Evolutionary conservation across 2,888 invertebrate species (phyloP).

Genomic region (Stenoptilia bipunctidactyla): DNA sequence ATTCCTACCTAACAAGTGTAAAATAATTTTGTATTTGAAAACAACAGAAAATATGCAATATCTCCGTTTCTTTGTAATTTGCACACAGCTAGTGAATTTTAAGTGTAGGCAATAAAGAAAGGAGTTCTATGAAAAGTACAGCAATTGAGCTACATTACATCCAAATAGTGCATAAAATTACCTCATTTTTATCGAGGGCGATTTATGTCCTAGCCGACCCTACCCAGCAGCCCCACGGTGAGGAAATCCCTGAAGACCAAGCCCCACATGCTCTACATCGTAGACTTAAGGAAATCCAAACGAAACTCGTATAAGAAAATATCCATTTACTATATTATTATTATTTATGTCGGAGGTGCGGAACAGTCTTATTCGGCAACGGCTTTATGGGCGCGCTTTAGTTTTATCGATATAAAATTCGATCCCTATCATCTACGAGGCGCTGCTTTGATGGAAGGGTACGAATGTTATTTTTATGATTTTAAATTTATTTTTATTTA

Average conservation of each 20-base stretch:
- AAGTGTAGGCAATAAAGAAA: too few species aligned
- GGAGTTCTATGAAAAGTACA: too few species aligned
- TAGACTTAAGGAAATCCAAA: slow-evolving; percentile 39
- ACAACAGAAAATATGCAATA: too few species aligned
- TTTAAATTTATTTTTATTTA: not conserved
- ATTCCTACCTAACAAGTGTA: too few species aligned
- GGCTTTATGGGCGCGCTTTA: slow-evolving; percentile 34
- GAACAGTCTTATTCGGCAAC: slow-evolving; percentile 46
- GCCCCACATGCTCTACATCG: not conserved
- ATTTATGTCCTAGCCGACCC: slow-evolving; percentile 30
- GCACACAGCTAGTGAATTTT: too few species aligned
- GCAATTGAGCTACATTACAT: slow-evolving; percentile 21
- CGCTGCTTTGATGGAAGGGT: too few species aligned
- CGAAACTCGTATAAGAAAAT: not conserved
- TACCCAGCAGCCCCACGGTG: slow-evolving; percentile 18
- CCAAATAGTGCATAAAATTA: slow-evolving; percentile 61
- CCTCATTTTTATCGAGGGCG: slow-evolving; percentile 50
- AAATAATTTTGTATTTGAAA: too few species aligned
- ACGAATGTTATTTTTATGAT: not conserved
- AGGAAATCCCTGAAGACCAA: not conserved
- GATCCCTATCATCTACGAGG: slow-evolving; percentile 31
- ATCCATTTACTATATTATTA: slow-evolving; percentile 45
- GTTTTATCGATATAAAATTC: slow-evolving; percentile 27
- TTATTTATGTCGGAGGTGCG: slow-evolving; percentile 47
- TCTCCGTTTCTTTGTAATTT: too few species aligned